Conservation (phyloP, 2,888 invertebrate genomes). For the Polydrusus cervinus region DNA sequence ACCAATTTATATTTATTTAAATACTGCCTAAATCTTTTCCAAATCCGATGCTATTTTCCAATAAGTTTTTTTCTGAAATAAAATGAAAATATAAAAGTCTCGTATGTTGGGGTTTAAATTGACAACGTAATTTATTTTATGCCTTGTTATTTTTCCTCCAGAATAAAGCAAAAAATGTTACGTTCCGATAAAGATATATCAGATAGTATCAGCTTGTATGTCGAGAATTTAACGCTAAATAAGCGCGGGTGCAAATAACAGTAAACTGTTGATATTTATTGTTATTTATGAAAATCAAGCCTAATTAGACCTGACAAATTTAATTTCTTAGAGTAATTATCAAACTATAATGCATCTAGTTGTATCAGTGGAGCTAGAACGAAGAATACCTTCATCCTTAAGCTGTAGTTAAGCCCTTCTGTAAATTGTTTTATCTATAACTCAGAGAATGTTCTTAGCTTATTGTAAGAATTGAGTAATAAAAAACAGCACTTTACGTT, state of each 20-base stretch:
- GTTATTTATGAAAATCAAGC: background rate
- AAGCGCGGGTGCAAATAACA: constrained; percentile 1
- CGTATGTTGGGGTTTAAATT: constrained; percentile 21
- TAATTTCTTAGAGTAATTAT: too few species aligned
- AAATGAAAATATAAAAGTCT: constrained; percentile 22
- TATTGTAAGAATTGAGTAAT: too few species aligned
- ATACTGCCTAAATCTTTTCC: background rate
- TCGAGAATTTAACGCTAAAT: constrained; percentile 23
- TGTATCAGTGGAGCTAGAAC: too few species aligned
- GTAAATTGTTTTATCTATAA: too few species aligned
- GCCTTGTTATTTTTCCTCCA: constrained; percentile 28
- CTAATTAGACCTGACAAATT: too few species aligned
- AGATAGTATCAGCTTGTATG: constrained; percentile 23
- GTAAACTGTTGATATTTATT: background rate
- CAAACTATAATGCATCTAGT: too few species aligned
- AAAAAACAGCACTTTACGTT: too few species aligned
- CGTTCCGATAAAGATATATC: constrained; percentile 23
- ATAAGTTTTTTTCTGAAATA: background rate
- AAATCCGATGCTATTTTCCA: background rate
- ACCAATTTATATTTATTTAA: background rate
- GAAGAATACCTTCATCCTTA: too few species aligned
- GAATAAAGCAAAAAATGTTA: constrained; percentile 16
- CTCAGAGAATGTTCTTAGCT: too few species aligned
- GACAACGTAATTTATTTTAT: constrained; percentile 32
- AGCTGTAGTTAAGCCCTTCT: too few species aligned